phyloP scores from a whole-genome alignment of 2,888 invertebrate genomes.

The Drosophila basisetae region DNA sequence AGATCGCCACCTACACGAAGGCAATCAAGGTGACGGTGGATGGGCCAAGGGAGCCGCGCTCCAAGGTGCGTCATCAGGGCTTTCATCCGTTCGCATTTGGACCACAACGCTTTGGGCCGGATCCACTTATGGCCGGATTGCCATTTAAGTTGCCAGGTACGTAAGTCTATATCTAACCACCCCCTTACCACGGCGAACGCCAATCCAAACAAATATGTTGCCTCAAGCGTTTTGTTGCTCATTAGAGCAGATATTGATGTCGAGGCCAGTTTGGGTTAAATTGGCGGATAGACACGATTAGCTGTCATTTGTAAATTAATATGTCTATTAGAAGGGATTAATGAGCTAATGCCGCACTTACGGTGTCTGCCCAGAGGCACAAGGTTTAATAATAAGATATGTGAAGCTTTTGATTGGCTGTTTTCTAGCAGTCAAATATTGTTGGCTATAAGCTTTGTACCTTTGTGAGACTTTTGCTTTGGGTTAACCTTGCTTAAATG shows the following conservation, averaged over 20 bases:
- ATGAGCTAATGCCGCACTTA: neutral
- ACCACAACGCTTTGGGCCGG: constrained; percentile 92
- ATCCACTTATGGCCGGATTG: constrained; percentile 91
- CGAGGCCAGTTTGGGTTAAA: constrained; percentile 6
- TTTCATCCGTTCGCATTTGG: constrained; percentile 96
- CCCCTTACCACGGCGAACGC: neutral
- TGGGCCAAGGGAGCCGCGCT: constrained; percentile 98
- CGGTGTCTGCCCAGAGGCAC: constrained; percentile 8
- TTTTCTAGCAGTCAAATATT: neutral
- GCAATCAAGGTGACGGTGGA: constrained; percentile 99
- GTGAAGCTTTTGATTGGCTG: neutral
- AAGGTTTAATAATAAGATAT: neutral
- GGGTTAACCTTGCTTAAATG: neutral
- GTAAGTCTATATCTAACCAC: constrained; percentile 28
- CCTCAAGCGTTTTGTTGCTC: constrained; percentile 57
- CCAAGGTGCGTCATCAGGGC: constrained; percentile 95
- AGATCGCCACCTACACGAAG: constrained; percentile 98
- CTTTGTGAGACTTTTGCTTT: neutral
- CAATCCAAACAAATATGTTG: constrained; percentile 26
- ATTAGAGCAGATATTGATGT: constrained; percentile 58
- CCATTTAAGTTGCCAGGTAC: constrained; percentile 95
- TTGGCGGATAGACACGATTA: constrained; percentile 29
- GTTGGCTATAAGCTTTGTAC: neutral
- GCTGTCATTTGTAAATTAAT: constrained; percentile 64
- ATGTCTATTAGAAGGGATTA: constrained; percentile 48